Evolutionary conservation across 1,140 invertebrate genomes (phyloP).

Genomic region (Tetramorium parvispinum): DNA sequence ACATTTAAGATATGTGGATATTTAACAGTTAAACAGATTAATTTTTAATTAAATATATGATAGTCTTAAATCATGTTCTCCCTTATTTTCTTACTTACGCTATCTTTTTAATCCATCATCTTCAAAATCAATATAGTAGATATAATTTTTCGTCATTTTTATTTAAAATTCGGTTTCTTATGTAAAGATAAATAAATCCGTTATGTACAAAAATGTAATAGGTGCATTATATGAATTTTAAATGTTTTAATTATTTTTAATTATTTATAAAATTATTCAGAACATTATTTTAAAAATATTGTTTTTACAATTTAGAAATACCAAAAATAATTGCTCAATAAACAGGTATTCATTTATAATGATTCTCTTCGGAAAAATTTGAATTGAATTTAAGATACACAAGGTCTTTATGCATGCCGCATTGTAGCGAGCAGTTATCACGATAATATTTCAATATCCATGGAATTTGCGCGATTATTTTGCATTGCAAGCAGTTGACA

Average conservation of each 20-base stretch:
- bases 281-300: background rate
- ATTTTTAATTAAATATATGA: background rate
- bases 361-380: background rate
- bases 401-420: too few species aligned
- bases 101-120: background rate
- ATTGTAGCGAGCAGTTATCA: background rate
- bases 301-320: background rate
- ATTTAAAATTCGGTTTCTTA: background rate
- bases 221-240: background rate
- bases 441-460: background rate
- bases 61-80: background rate
- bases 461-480: conserved; percentile 9
- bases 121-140: background rate
- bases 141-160: background rate
- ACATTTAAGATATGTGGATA: conserved; percentile 10
- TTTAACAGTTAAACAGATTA: background rate
- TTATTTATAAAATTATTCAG: background rate
- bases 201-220: background rate
- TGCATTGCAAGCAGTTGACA: background rate
- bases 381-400: background rate
- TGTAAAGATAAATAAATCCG: background rate
- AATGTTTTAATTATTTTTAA: background rate
- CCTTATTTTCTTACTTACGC: background rate
- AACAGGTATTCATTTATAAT: background rate
- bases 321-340: background rate